Evolutionary conservation across 2,888 invertebrate genomes (phyloP), one percentile per base, ranked within the genome.

Genomic region (Choristoneura rosaceana): DNA sequence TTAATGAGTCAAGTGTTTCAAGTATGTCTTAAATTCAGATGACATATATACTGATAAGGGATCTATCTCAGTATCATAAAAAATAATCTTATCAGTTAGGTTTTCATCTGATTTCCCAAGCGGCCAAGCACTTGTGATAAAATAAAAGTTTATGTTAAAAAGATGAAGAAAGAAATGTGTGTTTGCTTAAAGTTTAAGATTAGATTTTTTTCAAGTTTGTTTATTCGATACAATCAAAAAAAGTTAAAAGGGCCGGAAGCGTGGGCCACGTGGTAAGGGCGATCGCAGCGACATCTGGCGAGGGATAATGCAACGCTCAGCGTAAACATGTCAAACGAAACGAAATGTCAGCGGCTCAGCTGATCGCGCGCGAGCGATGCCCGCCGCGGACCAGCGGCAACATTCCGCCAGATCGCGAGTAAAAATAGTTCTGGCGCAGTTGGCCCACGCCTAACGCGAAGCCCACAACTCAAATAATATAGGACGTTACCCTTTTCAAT

Each of bases 401-500:
- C 82, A 85, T 87, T 85, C 84, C 84, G 81, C 85, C 84, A 76
- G 80, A 84, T 86, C 84, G 79, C 70, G 90, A 89, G 90, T 92
- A 93, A 86, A 93, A 94, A 94, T 93, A 93, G 92, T 90, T 88
- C 83, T 82, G 86, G 87, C 92, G 90, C 92, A 92, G 91, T 91
- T 92, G 90, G 92, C 92, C 88, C 84, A 89, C 88, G 86, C 84
- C 81, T 82, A 84, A 74, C 80, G 88, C 89, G 87, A 87, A 84
- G 79, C 78, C 82, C 84, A 77, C 79, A 84, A 84, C 80, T 83
- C 81, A 85, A 96, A 91, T 91, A 92, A 87, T 82, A 81, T 83
- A 91, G 96, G 88, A 91, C 91, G 83, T 96, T 97, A 99, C 99
- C 98, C 98, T 96, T 96, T 98, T 98, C 81, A 99, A 95, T 90